Evolutionary conservation across 37 sponge, comb jelly and placozoan species (phyloP), one percentile per base, ranked within the genome.

Genomic region (Diacarnus erythraeanus): DNA sequence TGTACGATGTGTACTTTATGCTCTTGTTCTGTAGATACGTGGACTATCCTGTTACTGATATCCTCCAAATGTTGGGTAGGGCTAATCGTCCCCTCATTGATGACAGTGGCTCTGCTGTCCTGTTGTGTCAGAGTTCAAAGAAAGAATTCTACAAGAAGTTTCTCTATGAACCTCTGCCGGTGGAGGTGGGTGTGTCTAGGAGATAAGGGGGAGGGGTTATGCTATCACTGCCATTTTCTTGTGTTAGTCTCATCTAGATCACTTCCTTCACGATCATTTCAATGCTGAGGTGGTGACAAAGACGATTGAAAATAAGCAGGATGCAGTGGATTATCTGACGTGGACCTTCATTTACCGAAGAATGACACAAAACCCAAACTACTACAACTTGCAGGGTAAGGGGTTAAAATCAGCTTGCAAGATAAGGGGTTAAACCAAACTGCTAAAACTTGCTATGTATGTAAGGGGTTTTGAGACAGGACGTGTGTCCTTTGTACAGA

Each of bases 61-160:
- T 98, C 36, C 75, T 98, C 8, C 94, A 95, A 77, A 98, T 98
- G 99, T 78, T 98, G 17, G 99, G 99, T 4, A 42, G 74, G 30
- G 97, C 97, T 41, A 93, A 93, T 80, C 60, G 92, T 22, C 92
- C 93, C 8, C 78, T 91, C 26, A 74, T 87, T 69, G 95, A 89
- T 43, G 90, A 94, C 42, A 85, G 81, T 34, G 81, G 80, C 29
- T 81, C 88, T 2, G 91, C 94, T 60, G 88, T 98, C n/a, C 80
- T 98, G 31, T 81, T 98, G 80, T 98, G 99, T 58, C 99, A 96
- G 79, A 94, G 72, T 72, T 94, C 97, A 36, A 98, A 96, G 83
- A 98, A 98, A 79, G 97, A 98, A 69, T 92, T 94, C 87, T 96
- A 91, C 83, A 96, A 94, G 91, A 98, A 98, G 83, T 98, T 98